Evolutionary conservation across 2,888 invertebrate species (phyloP).

Genomic region (Cheilosia scutellata): DNA sequence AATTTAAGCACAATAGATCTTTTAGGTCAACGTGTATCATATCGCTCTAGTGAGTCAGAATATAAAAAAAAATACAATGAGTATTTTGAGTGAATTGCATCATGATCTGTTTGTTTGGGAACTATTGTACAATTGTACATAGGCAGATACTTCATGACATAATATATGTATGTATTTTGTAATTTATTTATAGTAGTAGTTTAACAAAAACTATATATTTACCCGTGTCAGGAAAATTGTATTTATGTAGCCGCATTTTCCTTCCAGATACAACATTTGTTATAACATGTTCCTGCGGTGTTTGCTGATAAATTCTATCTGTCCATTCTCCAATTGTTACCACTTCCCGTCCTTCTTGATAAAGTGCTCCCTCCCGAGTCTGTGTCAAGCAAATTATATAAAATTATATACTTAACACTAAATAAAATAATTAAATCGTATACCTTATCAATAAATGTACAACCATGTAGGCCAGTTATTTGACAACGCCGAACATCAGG

Average conservation of each 20-base stretch:
- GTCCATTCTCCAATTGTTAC: conserved; percentile 96
- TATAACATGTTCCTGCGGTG: conserved; percentile 96
- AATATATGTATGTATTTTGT: background rate
- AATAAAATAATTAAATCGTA: conserved; percentile 54
- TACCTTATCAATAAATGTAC: conserved; percentile 95
- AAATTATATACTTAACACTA: conserved; percentile 1
- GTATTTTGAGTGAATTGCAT: no score
- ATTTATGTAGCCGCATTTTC: conserved; percentile 96
- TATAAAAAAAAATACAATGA: no score
- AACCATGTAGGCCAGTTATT: conserved; percentile 96
- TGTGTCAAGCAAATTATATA: conserved; percentile 79
- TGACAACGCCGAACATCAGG: conserved; percentile 96
- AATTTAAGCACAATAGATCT: no score
- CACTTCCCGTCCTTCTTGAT: conserved; percentile 95
- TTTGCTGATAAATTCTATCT: conserved; percentile 96
- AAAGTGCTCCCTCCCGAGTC: conserved; percentile 93
- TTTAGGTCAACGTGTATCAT: no score
- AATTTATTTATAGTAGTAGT: background rate
- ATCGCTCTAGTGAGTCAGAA: no score
- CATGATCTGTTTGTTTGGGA: no score
- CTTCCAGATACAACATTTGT: conserved; percentile 96
- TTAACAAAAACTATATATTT: conserved; percentile 68
- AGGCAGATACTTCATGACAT: no score
- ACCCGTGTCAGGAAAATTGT: conserved; percentile 97
- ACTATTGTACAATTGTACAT: no score